These are phyloP conservation scores for Blastomussa wellsi DNA, from an alignment of 92 coral and sea anemone species.

Conservation along the genomic window DNA sequence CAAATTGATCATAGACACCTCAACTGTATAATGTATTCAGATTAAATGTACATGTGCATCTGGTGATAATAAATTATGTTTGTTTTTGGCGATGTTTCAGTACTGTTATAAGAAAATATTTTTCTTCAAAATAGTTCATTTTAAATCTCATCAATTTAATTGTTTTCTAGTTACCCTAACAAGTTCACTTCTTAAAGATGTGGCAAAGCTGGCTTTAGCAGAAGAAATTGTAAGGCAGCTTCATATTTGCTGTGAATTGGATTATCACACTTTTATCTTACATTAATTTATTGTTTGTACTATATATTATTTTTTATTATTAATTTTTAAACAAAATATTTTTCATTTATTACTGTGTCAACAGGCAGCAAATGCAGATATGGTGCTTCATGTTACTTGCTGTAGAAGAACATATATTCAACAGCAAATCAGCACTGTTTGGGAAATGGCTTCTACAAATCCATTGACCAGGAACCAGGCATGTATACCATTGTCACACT, in stretches of 20 bases:
- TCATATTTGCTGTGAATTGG: background rate
- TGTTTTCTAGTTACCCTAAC: conserved; percentile 12
- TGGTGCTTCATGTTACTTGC: conserved; percentile 48
- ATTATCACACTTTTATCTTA: background rate
- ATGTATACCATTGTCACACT: background rate
- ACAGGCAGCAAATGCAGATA: conserved; percentile 3
- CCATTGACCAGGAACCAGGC: conserved; percentile 50
- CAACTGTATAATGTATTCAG: too few species aligned
- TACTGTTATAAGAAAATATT: too few species aligned
- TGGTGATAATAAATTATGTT: too few species aligned
- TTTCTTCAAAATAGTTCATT: too few species aligned
- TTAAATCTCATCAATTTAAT: background rate
- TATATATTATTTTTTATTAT: too few species aligned
- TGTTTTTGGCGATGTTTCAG: too few species aligned
- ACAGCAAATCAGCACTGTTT: conserved; percentile 55
- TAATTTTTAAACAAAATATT: too few species aligned
- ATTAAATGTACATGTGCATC: too few species aligned
- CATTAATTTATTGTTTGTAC: too few species aligned
- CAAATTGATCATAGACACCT: too few species aligned
- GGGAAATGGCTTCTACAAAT: conserved; percentile 51
- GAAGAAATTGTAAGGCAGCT: conserved; percentile 14
- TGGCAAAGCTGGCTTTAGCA: conserved; percentile 31
- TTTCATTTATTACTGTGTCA: background rate
- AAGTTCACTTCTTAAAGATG: conserved; percentile 1
- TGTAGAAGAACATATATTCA: conserved; percentile 39